Evolutionary conservation across 2,888 invertebrate species (phyloP).

Genomic region (Myopa tessellatipennis): DNA sequence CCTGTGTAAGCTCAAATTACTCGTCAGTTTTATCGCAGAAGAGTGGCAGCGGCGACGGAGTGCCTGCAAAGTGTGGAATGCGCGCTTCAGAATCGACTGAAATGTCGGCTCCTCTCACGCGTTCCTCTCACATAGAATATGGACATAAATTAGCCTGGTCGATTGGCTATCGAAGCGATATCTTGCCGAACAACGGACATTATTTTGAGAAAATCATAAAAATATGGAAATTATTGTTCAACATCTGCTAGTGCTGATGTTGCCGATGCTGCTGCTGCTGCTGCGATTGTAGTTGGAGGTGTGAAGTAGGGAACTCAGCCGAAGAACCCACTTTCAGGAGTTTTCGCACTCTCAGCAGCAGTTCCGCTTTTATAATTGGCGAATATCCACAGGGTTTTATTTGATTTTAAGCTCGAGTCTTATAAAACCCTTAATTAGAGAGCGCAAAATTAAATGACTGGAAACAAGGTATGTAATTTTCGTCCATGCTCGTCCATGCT

Average conservation of each 20-base stretch:
- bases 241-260: constrained; percentile 13
- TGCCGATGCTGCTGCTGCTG: no score
- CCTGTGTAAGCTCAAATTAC: constrained; percentile 47
- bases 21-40: constrained; percentile 43
- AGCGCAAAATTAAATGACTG: no score
- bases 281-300: no score
- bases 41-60: not conserved
- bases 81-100: not conserved
- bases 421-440: no score
- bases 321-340: no score
- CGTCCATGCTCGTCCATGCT: no score
- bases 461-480: no score
- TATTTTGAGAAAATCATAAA: constrained; percentile 48
- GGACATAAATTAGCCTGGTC: constrained; percentile 27
- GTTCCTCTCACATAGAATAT: not conserved
- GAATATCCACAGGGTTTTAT: no score
- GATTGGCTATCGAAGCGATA: constrained; percentile 35
- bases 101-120: not conserved
- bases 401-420: no score
- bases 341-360: no score
- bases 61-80: not conserved
- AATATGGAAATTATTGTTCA: constrained; percentile 43
- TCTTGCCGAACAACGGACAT: constrained; percentile 47
- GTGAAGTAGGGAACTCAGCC: no score
- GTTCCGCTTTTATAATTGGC: no score